phyloP scores from a whole-genome alignment of 2,113 vertebrate genomes.

The Tragelaphus buxtoni region DNA sequence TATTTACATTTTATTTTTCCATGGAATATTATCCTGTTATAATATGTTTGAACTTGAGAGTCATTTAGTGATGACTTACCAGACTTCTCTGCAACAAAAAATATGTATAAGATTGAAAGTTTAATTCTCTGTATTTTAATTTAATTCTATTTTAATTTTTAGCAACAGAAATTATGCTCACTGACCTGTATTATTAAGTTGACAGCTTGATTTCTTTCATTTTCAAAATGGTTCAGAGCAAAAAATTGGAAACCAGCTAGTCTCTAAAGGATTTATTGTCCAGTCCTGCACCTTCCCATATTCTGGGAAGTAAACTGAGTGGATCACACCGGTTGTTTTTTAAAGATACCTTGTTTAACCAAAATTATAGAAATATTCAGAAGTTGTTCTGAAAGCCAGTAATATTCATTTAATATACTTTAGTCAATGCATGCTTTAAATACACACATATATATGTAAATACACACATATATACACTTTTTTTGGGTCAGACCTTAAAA shows the following conservation, averaged over 20 bases:
- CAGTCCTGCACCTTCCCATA: background rate
- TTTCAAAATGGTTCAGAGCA: background rate
- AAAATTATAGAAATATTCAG: background rate
- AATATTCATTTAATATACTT: background rate
- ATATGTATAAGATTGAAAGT: background rate
- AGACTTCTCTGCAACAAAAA: background rate
- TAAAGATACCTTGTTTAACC: constrained; percentile 1
- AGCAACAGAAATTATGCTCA: background rate
- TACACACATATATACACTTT: background rate
- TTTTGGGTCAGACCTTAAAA: background rate
- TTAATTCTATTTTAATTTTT: background rate
- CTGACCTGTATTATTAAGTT: background rate
- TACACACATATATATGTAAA: background rate
- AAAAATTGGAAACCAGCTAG: background rate
- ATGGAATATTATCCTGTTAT: background rate
- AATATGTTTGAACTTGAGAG: background rate
- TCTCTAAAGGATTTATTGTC: background rate
- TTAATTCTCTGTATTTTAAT: background rate
- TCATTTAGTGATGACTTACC: constrained; percentile 12
- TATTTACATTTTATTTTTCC: background rate
- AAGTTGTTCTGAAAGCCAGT: background rate
- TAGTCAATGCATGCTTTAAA: background rate
- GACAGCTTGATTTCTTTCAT: background rate
- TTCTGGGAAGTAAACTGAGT: background rate
- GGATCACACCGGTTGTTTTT: background rate